A percentile compares a stretch with the other conserved stretches of the same genome.
Evolutionary conservation across 1,140 invertebrate genomes (phyloP).

Genomic region (Euwallacea fornicatus): DNA sequence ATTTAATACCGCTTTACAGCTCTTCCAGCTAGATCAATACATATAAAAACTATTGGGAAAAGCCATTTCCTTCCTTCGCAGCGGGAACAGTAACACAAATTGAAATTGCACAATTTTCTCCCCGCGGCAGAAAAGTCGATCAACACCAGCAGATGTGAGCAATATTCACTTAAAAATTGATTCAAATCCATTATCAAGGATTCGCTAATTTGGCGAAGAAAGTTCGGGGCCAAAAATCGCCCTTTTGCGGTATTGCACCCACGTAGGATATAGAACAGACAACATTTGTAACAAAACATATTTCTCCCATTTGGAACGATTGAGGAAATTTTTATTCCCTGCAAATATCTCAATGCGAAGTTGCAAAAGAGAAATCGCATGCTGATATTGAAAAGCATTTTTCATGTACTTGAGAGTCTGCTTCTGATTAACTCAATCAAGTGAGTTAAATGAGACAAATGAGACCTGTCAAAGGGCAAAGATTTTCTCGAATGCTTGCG

Average conservation of each 20-base stretch:
- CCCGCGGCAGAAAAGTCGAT: neutral
- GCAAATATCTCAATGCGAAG: neutral
- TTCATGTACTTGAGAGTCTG: constrained; percentile 12
- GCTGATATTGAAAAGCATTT: constrained; percentile 17
- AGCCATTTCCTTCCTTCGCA: too few species aligned
- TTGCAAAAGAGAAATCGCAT: neutral
- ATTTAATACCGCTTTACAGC: too few species aligned
- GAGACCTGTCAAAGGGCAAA: neutral
- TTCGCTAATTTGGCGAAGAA: too few species aligned
- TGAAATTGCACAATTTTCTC: neutral
- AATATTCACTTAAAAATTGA: neutral
- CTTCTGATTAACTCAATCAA: constrained; percentile 17
- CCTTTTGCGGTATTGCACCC: too few species aligned
- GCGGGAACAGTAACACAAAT: too few species aligned
- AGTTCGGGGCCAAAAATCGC: too few species aligned
- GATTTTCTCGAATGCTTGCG: too few species aligned
- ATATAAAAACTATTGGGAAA: too few species aligned
- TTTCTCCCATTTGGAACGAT: neutral
- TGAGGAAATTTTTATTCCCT: neutral
- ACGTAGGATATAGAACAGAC: too few species aligned
- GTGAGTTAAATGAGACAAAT: constrained; percentile 17
- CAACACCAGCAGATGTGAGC: neutral
- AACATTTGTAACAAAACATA: too few species aligned
- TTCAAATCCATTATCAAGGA: neutral
- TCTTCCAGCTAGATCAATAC: too few species aligned